Evolutionary conservation across 2,113 vertebrate genomes (phyloP), one percentile per base, ranked within the genome.

Genomic region (Brienomyrus brachyistius): DNA sequence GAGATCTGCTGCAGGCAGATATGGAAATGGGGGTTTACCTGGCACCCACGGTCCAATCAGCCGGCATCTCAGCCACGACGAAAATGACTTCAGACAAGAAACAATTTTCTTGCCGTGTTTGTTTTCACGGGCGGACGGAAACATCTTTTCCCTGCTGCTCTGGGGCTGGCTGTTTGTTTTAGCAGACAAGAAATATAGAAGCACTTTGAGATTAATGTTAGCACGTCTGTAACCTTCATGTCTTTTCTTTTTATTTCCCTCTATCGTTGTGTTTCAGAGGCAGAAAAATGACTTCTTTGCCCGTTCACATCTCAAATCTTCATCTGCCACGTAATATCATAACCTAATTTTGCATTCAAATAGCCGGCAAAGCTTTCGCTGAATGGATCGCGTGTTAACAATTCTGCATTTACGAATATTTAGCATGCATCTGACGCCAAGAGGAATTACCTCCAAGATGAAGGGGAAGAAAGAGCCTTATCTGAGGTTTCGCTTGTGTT

Each of bases 111-210:
- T 15, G 45, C 83, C 83, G 45, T n/a, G 83, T 50, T 86, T 86
- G 83, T 86, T 86, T 86, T 48, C 48, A 27, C 9, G 82, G 40
- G 82, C 21, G 43, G 82, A 85, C n/a, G 23, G 83, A 86, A 86
- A 86, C 45, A n/a, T 80, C 35, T 86, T 50, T 48, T 86, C 83
- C 47, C 83, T 51, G 83, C 83, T 51, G 83, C 83, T 86, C 48
- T 31, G n/a, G 11, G 83, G 23, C 83, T 27, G 23, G 47, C 35
- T n/a, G 82, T 85, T 85, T 85, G 82, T 85, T 85, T 85, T 85
- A 85, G 47, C 74, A 40, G 74, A 43, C 74, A 80, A 43, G 35
- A 80, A 35, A 80, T 80, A 80, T 80, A 19, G 74, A 80, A 80
- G 31, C 74, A 80, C 13, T 80, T 19, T 35, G 43, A 80, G 74